A percentile compares a stretch with the other conserved stretches of the same genome.
These are phyloP conservation scores for Buphagus erythrorhynchus DNA, from an alignment of 2,797 vertebrate species.

Conservation along the genomic window DNA sequence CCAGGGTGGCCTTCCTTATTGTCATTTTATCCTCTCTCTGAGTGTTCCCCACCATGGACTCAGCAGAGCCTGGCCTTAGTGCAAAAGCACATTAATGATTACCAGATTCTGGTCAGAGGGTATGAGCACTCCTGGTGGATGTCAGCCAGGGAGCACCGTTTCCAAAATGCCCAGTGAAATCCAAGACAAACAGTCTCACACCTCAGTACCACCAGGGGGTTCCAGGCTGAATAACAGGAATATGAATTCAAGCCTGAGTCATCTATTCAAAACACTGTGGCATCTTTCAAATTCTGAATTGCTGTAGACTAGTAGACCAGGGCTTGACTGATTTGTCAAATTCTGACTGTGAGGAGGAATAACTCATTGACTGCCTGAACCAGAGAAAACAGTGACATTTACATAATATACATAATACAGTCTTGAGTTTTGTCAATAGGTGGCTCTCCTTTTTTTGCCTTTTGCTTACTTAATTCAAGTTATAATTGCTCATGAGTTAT, in stretches of 20 bases:
- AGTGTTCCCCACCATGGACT: rapidly evolving
- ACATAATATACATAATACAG: not conserved
- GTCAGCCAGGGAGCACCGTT: not conserved
- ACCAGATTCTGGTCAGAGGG: constrained; percentile 21
- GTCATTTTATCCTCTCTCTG: not conserved
- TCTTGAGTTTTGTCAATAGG: not conserved
- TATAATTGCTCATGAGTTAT: not conserved
- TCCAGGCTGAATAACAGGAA: constrained; percentile 3
- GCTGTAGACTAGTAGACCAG: not conserved
- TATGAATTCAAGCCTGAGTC: not conserved
- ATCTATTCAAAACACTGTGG: not conserved
- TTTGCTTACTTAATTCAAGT: not conserved
- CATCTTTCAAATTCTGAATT: constrained; percentile 10
- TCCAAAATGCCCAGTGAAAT: not conserved
- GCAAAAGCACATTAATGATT: constrained; percentile 17
- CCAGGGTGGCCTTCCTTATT: not conserved
- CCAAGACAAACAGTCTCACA: constrained; percentile 39
- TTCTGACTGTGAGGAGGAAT: not conserved
- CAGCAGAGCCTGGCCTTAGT: not conserved
- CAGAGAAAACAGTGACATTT: constrained; percentile 8
- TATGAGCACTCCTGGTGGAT: constrained; percentile 14
- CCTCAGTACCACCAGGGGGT: constrained; percentile 3
- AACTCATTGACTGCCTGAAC: not conserved
- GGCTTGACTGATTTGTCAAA: constrained; percentile 16
- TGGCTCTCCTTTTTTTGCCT: not conserved